Evolutionary conservation across 2,113 vertebrate genomes (phyloP).

Genomic region (Hyperoodon ampullatus): DNA sequence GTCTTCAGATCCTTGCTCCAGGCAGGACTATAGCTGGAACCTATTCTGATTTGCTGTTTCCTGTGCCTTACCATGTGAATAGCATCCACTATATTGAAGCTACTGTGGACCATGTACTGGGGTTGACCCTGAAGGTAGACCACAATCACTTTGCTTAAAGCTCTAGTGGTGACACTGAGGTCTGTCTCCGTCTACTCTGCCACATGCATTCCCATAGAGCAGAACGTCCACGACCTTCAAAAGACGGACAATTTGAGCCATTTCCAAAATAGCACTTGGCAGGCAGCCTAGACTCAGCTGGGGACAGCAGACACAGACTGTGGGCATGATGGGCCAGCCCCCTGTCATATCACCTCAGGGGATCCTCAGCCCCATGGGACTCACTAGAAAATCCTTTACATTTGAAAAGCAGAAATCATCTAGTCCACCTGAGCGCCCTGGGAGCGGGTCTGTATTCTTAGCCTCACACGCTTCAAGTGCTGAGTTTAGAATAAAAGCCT

Average conservation of each 20-base stretch:
- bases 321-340: constrained; percentile 68
- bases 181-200: constrained; percentile 49
- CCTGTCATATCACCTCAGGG: constrained; percentile 76
- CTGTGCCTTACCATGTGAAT: not conserved
- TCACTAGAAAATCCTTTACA: constrained; percentile 69
- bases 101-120: not conserved
- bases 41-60: not conserved
- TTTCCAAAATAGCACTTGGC: constrained; percentile 79
- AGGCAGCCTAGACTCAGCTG: constrained; percentile 70
- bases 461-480: constrained; percentile 60
- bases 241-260: constrained; percentile 55
- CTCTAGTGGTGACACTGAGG: constrained; percentile 14
- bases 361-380: constrained; percentile 65
- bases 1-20: not conserved
- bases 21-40: not conserved
- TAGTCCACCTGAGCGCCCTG: constrained; percentile 67
- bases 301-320: constrained; percentile 69
- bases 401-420: constrained; percentile 76
- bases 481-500: constrained; percentile 74
- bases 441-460: constrained; percentile 63
- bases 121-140: not conserved
- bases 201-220: constrained; percentile 59
- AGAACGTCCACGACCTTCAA: constrained; percentile 73
- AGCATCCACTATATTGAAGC: not conserved
- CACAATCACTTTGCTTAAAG: constrained; percentile 10